These are phyloP conservation scores for Fissipunctia ypsillon DNA, from an alignment of 2,888 invertebrate genomes.

Conservation along the genomic window DNA sequence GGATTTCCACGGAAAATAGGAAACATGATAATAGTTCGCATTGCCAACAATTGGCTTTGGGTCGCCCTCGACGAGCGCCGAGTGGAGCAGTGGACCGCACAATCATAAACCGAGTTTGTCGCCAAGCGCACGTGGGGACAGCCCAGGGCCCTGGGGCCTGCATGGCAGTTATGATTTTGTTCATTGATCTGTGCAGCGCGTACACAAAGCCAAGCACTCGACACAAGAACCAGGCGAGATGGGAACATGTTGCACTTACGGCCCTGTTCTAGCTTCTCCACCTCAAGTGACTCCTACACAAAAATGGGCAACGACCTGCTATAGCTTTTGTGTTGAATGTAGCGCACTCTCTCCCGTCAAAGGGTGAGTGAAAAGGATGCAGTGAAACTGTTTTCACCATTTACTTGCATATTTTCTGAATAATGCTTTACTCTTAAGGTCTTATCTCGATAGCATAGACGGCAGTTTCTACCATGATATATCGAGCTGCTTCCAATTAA, in stretches of 20 bases:
- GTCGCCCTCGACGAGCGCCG: constrained; percentile 17
- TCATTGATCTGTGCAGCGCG: constrained; percentile 12
- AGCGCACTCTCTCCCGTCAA: constrained; percentile 11
- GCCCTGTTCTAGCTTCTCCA: constrained; percentile 24
- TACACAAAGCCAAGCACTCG: constrained; percentile 29
- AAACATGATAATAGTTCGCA: constrained; percentile 20
- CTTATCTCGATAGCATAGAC: neutral
- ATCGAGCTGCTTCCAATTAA: constrained; percentile 9
- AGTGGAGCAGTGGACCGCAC: constrained; percentile 24
- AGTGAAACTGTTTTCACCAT: neutral
- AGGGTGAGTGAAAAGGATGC: constrained; percentile 1
- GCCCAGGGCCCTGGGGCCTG: neutral
- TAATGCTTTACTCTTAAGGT: neutral
- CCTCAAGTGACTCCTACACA: constrained; percentile 20
- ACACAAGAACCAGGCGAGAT: constrained; percentile 21
- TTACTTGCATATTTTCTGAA: constrained; percentile 9
- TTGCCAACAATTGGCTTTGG: constrained; percentile 38
- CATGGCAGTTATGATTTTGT: neutral
- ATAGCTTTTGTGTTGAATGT: constrained; percentile 15
- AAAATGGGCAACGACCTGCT: constrained; percentile 37
- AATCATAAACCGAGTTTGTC: constrained; percentile 17
- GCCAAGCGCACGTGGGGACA: neutral
- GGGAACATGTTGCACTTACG: constrained; percentile 39
- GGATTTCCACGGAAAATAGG: constrained; percentile 10
- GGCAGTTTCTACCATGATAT: neutral